Percentiles rank a stretch among this genome's conserved stretches.
phyloP scores from a whole-genome alignment of 2,797 vertebrate species.

The Epinephelus coioides region DNA sequence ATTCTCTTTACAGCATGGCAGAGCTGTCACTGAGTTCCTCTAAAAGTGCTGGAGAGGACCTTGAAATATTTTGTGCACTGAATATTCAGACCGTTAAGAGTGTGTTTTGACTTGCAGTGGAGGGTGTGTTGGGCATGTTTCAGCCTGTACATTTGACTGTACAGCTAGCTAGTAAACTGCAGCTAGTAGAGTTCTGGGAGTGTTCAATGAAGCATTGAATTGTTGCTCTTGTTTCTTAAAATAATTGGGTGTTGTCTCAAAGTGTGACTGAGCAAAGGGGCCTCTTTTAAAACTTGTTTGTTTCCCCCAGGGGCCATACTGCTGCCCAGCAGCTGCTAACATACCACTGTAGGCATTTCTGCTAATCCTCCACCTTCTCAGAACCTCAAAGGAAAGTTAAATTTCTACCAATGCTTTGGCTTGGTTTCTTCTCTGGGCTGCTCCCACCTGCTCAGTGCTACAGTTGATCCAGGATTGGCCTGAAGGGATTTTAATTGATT shows the following conservation, averaged over 20 bases:
- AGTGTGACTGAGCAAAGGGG: constrained; percentile 58
- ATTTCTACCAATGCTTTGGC: constrained; percentile 6
- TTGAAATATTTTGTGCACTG: constrained; percentile 1
- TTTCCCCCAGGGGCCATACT: constrained; percentile 73
- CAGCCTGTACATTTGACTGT: constrained; percentile 63
- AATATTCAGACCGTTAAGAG: not conserved
- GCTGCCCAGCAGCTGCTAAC: constrained; percentile 68
- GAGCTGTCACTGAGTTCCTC: constrained; percentile 2
- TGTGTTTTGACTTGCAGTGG: constrained; percentile 67
- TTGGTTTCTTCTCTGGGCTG: not conserved
- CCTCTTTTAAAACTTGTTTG: constrained; percentile 61
- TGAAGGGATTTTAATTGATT: constrained; percentile 33
- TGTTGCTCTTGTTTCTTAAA: constrained; percentile 75
- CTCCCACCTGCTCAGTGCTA: constrained; percentile 10
- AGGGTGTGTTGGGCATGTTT: constrained; percentile 72
- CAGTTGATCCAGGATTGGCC: constrained; percentile 2
- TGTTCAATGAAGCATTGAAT: constrained; percentile 39
- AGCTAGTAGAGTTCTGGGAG: constrained; percentile 10
- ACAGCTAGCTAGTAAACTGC: constrained; percentile 6
- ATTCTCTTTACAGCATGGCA: constrained; percentile 6
- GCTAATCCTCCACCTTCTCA: constrained; percentile 45
- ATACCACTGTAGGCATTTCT: constrained; percentile 62
- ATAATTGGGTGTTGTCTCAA: constrained; percentile 78
- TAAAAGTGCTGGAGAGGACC: not conserved
- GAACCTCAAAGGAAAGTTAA: constrained; percentile 14